Evolutionary conservation across 1,140 invertebrate genomes (phyloP), one percentile per base, ranked within the genome.

Genomic region (Trachelipus rathkii): DNA sequence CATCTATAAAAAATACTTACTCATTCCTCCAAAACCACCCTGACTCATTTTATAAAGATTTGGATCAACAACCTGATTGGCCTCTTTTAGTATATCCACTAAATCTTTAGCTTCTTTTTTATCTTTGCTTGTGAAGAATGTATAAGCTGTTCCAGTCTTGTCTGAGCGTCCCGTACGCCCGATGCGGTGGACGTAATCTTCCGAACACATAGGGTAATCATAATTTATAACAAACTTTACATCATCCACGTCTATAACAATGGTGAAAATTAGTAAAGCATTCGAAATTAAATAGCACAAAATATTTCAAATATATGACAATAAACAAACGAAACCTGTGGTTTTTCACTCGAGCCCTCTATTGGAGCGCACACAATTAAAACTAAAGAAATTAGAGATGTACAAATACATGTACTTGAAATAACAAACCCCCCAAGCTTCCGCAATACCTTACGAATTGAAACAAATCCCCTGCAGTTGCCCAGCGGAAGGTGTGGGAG

Each of bases 151-250:
- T 72, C 97, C 97, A 79, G 93, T 95, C 81, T 92, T 91, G 84
- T 94, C 90, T 72, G 91, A 94, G 44, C 97, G 89, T 71, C 95
- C 97, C 77, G 97, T 99, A 82, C 97, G 91, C 45, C 97, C 97
- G 86, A 99, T 99, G 81, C 97, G 91, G 87, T 99, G 97, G 83
- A 99, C 96, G 85, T 99, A 99, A 87, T 99, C 97, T 87, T 99
- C 97, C 77, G 95, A 96, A 78, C 94, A 95, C 85, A 94, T 95
- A 72, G 97, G 97, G 87, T 98, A 99, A 87, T 99, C 97, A 89
- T 93, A 99, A 87, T 99, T 99, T 85, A 99, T 96, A 74, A 99
- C 97, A 89, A 94, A 98, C 87, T 97, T 98, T 79, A 99, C 96
- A 86, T 98, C 97, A 86, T 97, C 95, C 83, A 99, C 97, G 91